Evolutionary conservation across 2,888 invertebrate species (phyloP).

Genomic region (Synanthedon formicaeformis): DNA sequence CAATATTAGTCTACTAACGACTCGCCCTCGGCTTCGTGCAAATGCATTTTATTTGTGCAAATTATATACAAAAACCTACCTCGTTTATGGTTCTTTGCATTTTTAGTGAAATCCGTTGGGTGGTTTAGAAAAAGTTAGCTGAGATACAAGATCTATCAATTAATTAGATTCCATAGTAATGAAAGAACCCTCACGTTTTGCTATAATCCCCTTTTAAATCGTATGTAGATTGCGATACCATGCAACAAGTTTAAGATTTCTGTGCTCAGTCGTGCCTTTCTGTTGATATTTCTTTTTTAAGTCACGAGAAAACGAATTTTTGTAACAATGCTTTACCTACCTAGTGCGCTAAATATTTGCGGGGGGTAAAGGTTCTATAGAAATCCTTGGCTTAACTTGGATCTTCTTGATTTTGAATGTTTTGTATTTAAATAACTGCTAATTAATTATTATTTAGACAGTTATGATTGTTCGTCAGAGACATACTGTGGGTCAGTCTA

Average conservation of each 20-base stretch:
- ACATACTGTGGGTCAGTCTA: constrained; percentile 40
- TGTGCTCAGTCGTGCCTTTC: constrained; percentile 16
- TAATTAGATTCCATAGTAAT: constrained; percentile 1
- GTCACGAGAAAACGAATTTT: constrained; percentile 23
- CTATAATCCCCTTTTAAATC: constrained; percentile 15
- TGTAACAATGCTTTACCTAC: neutral
- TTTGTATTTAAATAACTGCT: constrained; percentile 31
- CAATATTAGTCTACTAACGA: too few species aligned
- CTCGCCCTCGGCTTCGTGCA: too few species aligned
- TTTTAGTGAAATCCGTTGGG: too few species aligned
- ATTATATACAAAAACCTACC: too few species aligned
- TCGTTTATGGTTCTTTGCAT: too few species aligned
- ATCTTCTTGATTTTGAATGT: neutral
- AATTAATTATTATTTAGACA: constrained; percentile 57
- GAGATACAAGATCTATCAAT: too few species aligned
- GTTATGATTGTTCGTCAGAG: constrained; percentile 30
- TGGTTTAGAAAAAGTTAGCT: too few species aligned
- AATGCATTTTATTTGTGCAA: too few species aligned
- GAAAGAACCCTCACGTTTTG: constrained; percentile 8
- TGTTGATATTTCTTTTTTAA: constrained; percentile 13
- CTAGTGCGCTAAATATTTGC: neutral
- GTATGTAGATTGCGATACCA: constrained; percentile 16
- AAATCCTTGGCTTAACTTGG: neutral
- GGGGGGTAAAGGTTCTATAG: neutral
- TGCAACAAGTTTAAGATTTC: constrained; percentile 13